Percentiles rank a stretch among this genome's conserved stretches.
Evolutionary conservation across 2,797 vertebrate genomes (phyloP).

Genomic region (Simalia tracyae): DNA sequence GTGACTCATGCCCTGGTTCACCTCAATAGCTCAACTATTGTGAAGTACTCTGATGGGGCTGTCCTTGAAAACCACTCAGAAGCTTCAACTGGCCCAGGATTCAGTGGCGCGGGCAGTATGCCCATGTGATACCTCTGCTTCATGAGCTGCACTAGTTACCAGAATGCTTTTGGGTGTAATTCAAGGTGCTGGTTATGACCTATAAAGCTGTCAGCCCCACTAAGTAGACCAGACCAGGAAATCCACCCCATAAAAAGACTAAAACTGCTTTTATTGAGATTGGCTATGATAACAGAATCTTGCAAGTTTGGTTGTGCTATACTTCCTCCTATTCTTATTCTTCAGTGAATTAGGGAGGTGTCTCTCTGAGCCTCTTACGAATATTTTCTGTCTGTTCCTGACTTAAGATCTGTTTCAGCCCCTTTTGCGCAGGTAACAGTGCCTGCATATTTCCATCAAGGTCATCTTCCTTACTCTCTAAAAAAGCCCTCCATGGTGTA

Average conservation of each 20-base stretch:
- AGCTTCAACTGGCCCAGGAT: not conserved
- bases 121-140: not conserved
- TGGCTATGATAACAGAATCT: too few relatives aligned
- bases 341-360: too few relatives aligned
- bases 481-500: not conserved
- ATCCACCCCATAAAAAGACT: not conserved
- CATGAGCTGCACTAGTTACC: not conserved
- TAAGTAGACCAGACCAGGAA: not conserved
- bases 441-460: not conserved
- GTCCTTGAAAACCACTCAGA: not conserved
- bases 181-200: not conserved
- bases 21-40: not conserved
- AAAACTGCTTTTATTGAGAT: too few relatives aligned
- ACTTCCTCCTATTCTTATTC: too few relatives aligned
- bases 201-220: not conserved
- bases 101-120: not conserved
- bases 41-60: not conserved
- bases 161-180: not conserved
- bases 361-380: not conserved
- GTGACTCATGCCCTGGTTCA: not conserved
- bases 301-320: too few relatives aligned
- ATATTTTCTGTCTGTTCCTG: not conserved
- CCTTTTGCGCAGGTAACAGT: not conserved
- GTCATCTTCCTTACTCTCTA: not conserved
- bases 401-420: not conserved